Base-by-base conservation (phyloP, 1,140 invertebrate species). In the Microplitis demolitor region DNA sequence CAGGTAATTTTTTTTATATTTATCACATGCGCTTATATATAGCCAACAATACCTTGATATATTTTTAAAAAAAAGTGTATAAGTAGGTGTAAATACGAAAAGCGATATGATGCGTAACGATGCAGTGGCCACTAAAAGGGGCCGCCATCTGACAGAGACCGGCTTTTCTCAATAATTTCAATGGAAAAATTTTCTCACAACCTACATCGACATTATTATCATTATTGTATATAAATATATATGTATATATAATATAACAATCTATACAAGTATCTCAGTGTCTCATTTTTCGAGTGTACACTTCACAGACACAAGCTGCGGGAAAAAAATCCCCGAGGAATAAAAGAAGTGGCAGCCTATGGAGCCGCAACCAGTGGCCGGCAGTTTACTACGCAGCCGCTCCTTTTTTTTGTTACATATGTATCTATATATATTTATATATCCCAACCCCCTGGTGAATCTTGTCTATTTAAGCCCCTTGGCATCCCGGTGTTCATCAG, bases 131-230 rank as follows among this genome's bases (percentile, higher is more conserved):
- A 35, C 37, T 50, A 72, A 37, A 56, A 78, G 56, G 75, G 70
- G 78, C 83, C 82, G 83, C 77, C 83, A 74, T n/a, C n/a, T n/a
- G 39, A 69, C 24, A 24, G 24, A 60, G 35, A 80, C 72, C 78
- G 79, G 80, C 74, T 81, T 82, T 84, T 80, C 79, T 80, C 24
- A 24, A 67, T 84, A 82, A 79, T 84, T 84, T 84, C 84, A 85
- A 86, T 85, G 74, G 84, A 79, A 82, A 84, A 81, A 82, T 86
- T 71, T 85, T 86, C 84, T 82, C 80, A 80, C 80, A 83, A 79
- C 70, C 67, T 73, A 37, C 45, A 61, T 16, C 45, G 60, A 66
- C 45, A 50, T 24, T 24, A 24, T 24, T 24, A 24, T n/a, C 35
- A 3, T 6, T 37, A 37, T 4, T 37, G 6, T 61, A 71, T 35